Base-by-base conservation (phyloP, 2,888 invertebrate genomes). In the Papilio gigon region DNA sequence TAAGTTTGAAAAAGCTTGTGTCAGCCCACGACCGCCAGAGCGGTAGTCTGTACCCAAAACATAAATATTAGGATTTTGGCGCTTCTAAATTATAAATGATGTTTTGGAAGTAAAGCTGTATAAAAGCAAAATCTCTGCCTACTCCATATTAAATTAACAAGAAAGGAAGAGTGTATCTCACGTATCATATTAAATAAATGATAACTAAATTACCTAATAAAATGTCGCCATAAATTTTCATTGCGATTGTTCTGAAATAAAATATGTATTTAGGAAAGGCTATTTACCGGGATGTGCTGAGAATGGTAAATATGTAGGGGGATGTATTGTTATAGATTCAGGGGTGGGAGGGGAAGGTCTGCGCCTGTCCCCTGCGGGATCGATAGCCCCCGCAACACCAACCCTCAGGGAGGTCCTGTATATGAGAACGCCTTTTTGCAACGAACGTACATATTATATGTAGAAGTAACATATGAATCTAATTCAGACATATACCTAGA, bases 231-330 rank as follows among this genome's bases (percentile, higher is more conserved):
- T 53, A 27, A 27, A 27, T 40, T 35, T 61, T 61, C 59, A 37
- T 59, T 59, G 37, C 20, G 22, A 22, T 37, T 35, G 33, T 22
- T 14, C 22, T 5, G 22, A 59, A 59, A 37, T 64, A 33, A 64
- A 64, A 50, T 65, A 65, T 65, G 56, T 65, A 56, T 65, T 40
- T 56, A 58, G 56, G 20, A 8, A 22, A 17, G 40, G 33, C 30
- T 42, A 65, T 53, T 53, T 56, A 5, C 53, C 20, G 1, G 14
- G 14, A 12, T 40, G 65, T 56, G 40, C 37, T 27, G 40, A 27
- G 56, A 64, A 64, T 64, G 20, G 63, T 58, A 56, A 65, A 65
- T 65, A 56, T 27, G 30, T 56, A 14, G 56, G 53, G 40, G 40
- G 14, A 42, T 61, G 40, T 61, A 61, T 61, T 56, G 56, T 65